A percentile compares a stretch with the other conserved stretches of the same genome.
These are phyloP conservation scores for Seira sanloemensis DNA, from an alignment of 2,888 invertebrate species.

Conservation along the genomic window DNA sequence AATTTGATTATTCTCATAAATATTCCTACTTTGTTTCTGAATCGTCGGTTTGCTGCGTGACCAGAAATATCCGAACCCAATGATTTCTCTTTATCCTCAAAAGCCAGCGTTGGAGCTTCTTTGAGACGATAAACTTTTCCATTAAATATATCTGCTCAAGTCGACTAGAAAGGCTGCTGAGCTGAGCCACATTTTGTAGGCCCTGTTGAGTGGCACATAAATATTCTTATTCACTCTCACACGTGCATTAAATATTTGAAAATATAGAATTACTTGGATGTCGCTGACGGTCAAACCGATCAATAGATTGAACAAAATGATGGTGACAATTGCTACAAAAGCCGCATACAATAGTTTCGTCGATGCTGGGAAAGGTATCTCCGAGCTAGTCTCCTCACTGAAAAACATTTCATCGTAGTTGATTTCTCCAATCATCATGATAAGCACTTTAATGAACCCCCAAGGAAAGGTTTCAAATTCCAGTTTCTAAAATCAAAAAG, in stretches of 20 bases:
- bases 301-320: slow-evolving; percentile 69
- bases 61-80: slow-evolving; percentile 46
- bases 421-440: slow-evolving; percentile 70
- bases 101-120: slow-evolving; percentile 53
- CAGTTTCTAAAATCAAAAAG: slow-evolving; percentile 52
- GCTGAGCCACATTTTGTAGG: slow-evolving; percentile 61
- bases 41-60: slow-evolving; percentile 40
- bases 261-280: slow-evolving; percentile 71
- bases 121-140: slow-evolving; percentile 67
- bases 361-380: slow-evolving; percentile 64
- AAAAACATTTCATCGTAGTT: slow-evolving; percentile 67
- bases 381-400: slow-evolving; percentile 19
- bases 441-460: slow-evolving; percentile 66
- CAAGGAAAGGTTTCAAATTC: slow-evolving; percentile 61
- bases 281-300: slow-evolving; percentile 72
- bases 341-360: slow-evolving; percentile 63
- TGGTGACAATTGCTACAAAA: slow-evolving; percentile 68
- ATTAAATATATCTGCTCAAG: slow-evolving; percentile 70
- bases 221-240: not conserved
- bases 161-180: slow-evolving; percentile 65
- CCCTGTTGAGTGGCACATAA: slow-evolving; percentile 25
- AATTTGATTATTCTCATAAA: not conserved
- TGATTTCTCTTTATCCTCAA: slow-evolving; percentile 22
- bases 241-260: no score
- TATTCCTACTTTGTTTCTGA: slow-evolving; percentile 22